Base-by-base conservation (phyloP, 2,113 vertebrate genomes). In the Propithecus coquereli region DNA sequence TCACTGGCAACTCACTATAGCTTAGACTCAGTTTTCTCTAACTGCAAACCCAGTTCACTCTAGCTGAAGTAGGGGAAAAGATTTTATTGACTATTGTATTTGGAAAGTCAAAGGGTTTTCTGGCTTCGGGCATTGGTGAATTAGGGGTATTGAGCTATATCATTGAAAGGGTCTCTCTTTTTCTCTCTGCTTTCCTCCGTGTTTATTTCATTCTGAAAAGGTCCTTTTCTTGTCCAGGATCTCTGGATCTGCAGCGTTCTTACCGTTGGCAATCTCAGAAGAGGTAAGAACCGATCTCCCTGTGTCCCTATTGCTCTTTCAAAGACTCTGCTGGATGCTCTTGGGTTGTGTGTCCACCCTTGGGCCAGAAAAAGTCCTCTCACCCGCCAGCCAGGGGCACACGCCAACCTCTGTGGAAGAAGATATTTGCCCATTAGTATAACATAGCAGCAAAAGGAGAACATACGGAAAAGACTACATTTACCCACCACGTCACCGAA, bases 201-300 rank as follows among this genome's bases (percentile, higher is more conserved):
- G 40, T 52, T 90, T 23, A 8, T 18, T 81, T 94, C 12, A 4
- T 87, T 87, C 90, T 65, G 52, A 77, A 27, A 40, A 77, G 22
- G 14, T 25, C 10, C 37, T 82, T 45, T 77, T 52, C 40, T n/a
- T 65, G 20, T 59, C 32, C 81, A 61, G 61, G 45, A 87, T 50
- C 74, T 93, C 61, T 61, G 91, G 37, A 17, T 32, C 16, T n/a
- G 40, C 70, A 10, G 18, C 34, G 89, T 87, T 74, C 76, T 82
- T 66, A 76, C 37, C 22, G 32, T 17, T 5, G 10, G 30, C 20
- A 91, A 57, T 27, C 74, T 86, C 63, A 52, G 8, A 37, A 73
- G 77, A 95, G 80, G 87, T 20, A 45, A 76, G 32, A 91, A 59
- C 9, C 32, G 12, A 6, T 73, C 40, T 94, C 23, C 47, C 18